A percentile compares a stretch with the other conserved stretches of the same genome.
These are phyloP conservation scores for Leptosomus discolor DNA, from an alignment of 2,113 vertebrate species.

Conservation along the genomic window DNA sequence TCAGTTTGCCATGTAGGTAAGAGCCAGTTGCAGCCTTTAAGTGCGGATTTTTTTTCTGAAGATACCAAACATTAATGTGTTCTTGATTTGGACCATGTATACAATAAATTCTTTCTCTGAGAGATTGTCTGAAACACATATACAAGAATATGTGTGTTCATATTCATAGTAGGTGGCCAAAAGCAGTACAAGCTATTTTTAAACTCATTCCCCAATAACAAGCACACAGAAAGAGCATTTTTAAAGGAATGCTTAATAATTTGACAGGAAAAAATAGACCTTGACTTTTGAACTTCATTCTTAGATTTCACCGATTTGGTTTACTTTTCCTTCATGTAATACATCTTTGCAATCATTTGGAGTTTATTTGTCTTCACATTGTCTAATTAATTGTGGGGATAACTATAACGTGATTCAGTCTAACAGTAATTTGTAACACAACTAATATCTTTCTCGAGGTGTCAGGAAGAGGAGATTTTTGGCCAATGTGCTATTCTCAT, in stretches of 20 bases:
- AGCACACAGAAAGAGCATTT: background rate
- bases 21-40: background rate
- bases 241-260: background rate
- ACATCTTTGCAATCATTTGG: background rate
- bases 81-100: background rate
- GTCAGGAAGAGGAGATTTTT: background rate
- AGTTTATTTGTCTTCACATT: background rate
- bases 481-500: background rate
- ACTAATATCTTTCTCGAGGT: background rate
- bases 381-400: background rate
- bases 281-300: background rate
- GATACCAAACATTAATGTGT: background rate
- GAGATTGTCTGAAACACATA: background rate
- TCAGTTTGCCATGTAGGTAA: background rate
- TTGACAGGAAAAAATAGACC: background rate
- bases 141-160: background rate
- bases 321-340: constrained; percentile 35
- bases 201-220: background rate
- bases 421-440: background rate
- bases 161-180: background rate
- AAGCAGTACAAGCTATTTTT: background rate
- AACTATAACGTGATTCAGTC: background rate
- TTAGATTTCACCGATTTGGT: background rate
- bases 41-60: background rate
- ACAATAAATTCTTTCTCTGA: background rate